phyloP scores from a whole-genome alignment of 35 echinoderm and acorn worm species.

The Patiria miniata region DNA sequence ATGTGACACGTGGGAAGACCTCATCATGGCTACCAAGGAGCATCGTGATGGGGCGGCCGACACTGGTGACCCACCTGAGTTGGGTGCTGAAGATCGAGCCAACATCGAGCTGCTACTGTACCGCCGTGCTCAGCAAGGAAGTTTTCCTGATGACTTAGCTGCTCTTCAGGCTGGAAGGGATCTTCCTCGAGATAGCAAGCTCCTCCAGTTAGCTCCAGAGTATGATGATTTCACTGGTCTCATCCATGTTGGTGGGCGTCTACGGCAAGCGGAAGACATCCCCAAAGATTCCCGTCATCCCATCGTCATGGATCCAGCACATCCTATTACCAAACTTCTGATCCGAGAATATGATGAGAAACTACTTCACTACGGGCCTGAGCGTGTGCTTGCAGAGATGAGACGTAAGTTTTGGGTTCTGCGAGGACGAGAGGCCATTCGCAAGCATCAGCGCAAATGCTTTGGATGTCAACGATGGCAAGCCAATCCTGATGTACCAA shows the following conservation, averaged over 20 bases:
- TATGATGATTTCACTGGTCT: neutral
- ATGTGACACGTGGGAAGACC: neutral
- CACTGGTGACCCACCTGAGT: neutral
- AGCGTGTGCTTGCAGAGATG: constrained; percentile 35
- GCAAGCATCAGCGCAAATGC: constrained; percentile 21
- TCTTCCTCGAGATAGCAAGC: neutral
- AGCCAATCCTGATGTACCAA: constrained; percentile 28
- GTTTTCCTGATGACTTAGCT: neutral
- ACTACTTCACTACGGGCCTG: constrained; percentile 23
- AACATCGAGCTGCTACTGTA: neutral
- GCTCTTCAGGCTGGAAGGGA: neutral
- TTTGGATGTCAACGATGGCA: constrained; percentile 32
- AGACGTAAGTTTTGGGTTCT: constrained; percentile 49
- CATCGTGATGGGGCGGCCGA: neutral
- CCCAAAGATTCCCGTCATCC: neutral
- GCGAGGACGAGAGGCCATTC: constrained; percentile 21
- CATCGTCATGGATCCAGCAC: too few species aligned
- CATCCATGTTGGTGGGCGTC: neutral
- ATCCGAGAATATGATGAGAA: neutral
- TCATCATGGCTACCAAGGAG: neutral
- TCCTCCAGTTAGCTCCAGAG: too few species aligned
- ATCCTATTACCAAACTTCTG: neutral
- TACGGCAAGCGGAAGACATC: neutral
- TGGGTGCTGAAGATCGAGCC: neutral
- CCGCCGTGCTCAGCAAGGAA: neutral